Conservation (phyloP, 1,140 invertebrate species). For the Caenorhabditis briggsae region DNA sequence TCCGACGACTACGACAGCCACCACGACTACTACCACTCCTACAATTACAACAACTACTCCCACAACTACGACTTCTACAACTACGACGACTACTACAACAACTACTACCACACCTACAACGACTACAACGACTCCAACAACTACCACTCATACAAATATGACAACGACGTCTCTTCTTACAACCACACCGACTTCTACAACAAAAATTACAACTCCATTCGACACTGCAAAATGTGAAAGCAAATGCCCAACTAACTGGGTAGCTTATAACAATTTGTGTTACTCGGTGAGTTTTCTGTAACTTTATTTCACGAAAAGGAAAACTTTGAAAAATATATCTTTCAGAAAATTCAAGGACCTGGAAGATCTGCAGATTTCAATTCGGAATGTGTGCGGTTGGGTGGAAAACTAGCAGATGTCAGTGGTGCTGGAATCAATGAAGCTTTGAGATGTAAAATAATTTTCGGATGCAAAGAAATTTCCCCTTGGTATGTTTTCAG, state of each 20-base stretch:
- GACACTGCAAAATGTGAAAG: not conserved
- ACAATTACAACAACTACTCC: not conserved
- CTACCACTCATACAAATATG: not conserved
- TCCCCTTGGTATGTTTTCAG: not conserved
- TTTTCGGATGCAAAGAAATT: not conserved
- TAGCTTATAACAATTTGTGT: not conserved
- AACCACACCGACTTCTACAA: not conserved
- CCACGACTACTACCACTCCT: not conserved
- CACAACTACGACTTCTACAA: too few relatives aligned
- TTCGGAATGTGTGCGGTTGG: not conserved
- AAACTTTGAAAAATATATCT: not conserved
- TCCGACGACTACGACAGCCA: not conserved
- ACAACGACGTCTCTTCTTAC: not conserved
- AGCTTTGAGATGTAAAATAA: not conserved
- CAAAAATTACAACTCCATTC: not conserved
- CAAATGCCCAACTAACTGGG: not conserved
- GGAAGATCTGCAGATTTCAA: not conserved
- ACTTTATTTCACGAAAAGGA: too few relatives aligned
- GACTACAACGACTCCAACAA: not conserved
- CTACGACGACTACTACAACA: too few relatives aligned
- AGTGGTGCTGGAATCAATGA: not conserved
- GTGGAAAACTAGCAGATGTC: not conserved
- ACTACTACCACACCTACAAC: not conserved
- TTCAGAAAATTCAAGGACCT: conserved; percentile 25
- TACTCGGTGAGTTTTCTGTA: not conserved